Evolutionary conservation across 2,113 vertebrate genomes (phyloP).

Genomic region (Cyprinodon variegatus): DNA sequence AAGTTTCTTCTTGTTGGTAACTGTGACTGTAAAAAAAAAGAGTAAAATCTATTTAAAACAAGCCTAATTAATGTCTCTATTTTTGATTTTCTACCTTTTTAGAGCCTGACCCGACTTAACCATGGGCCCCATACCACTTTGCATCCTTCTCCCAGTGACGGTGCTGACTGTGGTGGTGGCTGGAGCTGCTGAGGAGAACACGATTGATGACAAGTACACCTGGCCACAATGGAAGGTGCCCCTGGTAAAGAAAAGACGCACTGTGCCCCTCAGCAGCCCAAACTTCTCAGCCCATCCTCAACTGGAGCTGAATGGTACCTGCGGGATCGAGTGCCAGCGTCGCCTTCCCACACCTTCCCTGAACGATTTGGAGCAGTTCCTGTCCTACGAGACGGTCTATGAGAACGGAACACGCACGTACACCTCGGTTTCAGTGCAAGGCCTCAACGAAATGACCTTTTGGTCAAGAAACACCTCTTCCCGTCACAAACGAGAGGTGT

Average conservation of each 20-base stretch:
- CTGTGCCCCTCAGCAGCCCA: constrained; percentile 85
- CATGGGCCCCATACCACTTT: constrained; percentile 84
- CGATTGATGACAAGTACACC: constrained; percentile 81
- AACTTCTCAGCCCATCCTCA: constrained; percentile 83
- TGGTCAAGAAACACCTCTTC: constrained; percentile 48
- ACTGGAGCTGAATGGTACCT: constrained; percentile 77
- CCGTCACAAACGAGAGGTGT: constrained; percentile 88
- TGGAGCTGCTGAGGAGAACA: constrained; percentile 71
- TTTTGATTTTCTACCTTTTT: constrained; percentile 34
- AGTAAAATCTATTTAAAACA: neutral
- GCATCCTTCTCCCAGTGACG: constrained; percentile 79
- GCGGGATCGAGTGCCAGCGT: constrained; percentile 92
- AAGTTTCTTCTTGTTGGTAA: neutral
- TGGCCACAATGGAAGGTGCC: constrained; percentile 91
- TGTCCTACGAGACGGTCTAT: constrained; percentile 93
- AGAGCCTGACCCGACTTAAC: constrained; percentile 79
- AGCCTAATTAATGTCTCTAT: neutral
- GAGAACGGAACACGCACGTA: constrained; percentile 91
- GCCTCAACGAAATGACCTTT: constrained; percentile 48
- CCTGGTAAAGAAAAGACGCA: constrained; percentile 83
- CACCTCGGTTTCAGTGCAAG: constrained; percentile 86
- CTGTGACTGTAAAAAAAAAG: neutral
- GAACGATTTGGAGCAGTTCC: constrained; percentile 85
- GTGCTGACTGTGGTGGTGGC: constrained; percentile 72
- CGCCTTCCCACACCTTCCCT: constrained; percentile 81